Percentiles rank a stretch among this genome's conserved stretches.
Evolutionary conservation across 2,888 invertebrate species (phyloP).

Genomic region (Priocnemis perturbator): DNA sequence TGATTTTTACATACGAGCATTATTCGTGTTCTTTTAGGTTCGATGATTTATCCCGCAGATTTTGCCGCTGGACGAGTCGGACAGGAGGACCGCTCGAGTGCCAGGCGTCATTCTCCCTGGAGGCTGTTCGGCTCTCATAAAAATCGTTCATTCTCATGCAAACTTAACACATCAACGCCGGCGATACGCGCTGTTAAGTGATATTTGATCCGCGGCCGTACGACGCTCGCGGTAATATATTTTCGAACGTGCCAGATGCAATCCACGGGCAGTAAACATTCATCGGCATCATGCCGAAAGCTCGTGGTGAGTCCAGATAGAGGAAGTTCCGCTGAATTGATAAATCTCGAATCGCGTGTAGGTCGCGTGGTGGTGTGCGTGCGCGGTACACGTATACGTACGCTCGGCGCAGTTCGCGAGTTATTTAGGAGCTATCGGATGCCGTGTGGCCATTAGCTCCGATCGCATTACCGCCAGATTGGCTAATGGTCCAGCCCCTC

Average conservation of each 20-base stretch:
- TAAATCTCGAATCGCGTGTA: slow-evolving; percentile 48
- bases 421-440: slow-evolving; percentile 63
- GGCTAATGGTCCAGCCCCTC: slow-evolving; percentile 56
- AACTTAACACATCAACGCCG: too few relatives aligned
- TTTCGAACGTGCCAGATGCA: slow-evolving; percentile 49
- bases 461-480: slow-evolving; percentile 64
- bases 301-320: slow-evolving; percentile 42
- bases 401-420: slow-evolving; percentile 54
- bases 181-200: too few relatives aligned
- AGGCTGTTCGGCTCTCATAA: too few relatives aligned
- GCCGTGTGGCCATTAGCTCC: slow-evolving; percentile 63
- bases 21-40: too few relatives aligned
- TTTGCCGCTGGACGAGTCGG: too few relatives aligned
- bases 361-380: not conserved
- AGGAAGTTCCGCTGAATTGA: slow-evolving; percentile 60
- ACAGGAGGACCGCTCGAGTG: too few relatives aligned
- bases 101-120: too few relatives aligned
- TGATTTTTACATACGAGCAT: too few relatives aligned
- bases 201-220: slow-evolving; percentile 36
- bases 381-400: slow-evolving; percentile 33
- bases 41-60: too few relatives aligned
- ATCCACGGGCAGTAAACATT: slow-evolving; percentile 54
- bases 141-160: too few relatives aligned
- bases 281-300: slow-evolving; percentile 43
- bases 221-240: slow-evolving; percentile 45